phyloP scores from a whole-genome alignment of 64 coral and sea anemone genomes.

The Porites australiensis region DNA sequence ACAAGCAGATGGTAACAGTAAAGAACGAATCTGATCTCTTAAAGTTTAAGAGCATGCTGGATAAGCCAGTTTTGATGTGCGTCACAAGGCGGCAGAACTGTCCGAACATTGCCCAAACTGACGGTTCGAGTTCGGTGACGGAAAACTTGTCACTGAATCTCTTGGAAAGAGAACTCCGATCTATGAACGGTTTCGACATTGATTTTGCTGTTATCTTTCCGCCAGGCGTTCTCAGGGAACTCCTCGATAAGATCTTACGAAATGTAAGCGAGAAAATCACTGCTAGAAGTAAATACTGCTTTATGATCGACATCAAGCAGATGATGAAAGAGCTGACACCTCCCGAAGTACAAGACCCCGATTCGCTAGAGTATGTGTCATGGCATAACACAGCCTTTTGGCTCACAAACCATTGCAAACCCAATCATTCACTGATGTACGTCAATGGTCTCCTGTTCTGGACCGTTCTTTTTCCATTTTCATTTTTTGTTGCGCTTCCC shows the following conservation, averaged over 20 bases:
- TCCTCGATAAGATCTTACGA: neutral
- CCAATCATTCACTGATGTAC: conserved; percentile 53
- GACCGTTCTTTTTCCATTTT: conserved; percentile 44
- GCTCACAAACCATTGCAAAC: conserved; percentile 65
- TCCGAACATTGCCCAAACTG: neutral
- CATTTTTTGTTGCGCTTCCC: conserved; percentile 26
- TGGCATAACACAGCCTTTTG: conserved; percentile 66
- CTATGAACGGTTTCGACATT: conserved; percentile 38
- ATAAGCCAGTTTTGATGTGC: conserved; percentile 57
- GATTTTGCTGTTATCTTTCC: conserved; percentile 48
- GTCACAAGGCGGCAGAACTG: conserved; percentile 46
- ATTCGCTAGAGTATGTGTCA: conserved; percentile 41
- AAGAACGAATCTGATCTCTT: conserved; percentile 1
- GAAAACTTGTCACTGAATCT: neutral
- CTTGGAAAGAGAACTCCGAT: conserved; percentile 10
- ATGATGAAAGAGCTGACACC: conserved; percentile 11
- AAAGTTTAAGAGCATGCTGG: neutral
- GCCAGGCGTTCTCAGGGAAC: neutral
- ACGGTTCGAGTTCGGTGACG: neutral
- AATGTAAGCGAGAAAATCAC: neutral
- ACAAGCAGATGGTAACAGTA: conserved; percentile 49
- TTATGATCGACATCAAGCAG: conserved; percentile 26
- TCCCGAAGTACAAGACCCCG: neutral
- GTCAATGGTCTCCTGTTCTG: conserved; percentile 51
- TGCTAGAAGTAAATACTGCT: conserved; percentile 2